phyloP scores from a whole-genome alignment of 2,888 invertebrate species.

The Drosophila birchii region DNA sequence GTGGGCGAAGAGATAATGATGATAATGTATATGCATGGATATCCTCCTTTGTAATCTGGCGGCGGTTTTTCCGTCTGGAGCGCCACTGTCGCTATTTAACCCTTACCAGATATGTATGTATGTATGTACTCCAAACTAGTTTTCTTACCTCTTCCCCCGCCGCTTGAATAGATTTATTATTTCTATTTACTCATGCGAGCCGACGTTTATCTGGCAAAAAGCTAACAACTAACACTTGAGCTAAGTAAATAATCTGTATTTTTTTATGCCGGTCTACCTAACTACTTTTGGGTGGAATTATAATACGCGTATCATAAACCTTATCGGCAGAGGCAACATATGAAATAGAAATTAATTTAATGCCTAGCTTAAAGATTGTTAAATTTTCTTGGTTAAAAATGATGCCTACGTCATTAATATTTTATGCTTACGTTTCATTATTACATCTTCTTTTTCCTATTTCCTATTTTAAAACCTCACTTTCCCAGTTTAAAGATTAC shows the following conservation, averaged over 20 bases:
- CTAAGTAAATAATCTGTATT: constrained; percentile 12
- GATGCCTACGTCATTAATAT: background rate
- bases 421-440: background rate
- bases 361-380: background rate
- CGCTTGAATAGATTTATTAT: constrained; percentile 12
- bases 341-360: background rate
- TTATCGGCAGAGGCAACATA: constrained; percentile 52
- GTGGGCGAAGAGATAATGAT: constrained; percentile 8
- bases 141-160: background rate
- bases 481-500: background rate
- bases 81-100: background rate
- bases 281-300: constrained; percentile 8
- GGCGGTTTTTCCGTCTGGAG: background rate
- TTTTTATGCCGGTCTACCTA: constrained; percentile 22
- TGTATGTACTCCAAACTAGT: background rate
- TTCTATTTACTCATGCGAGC: constrained; percentile 6
- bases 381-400: background rate
- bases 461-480: background rate
- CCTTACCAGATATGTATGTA: background rate
- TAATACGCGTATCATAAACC: constrained; percentile 12
- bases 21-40: background rate
- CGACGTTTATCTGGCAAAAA: constrained; percentile 17
- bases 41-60: constrained; percentile 1
- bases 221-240: constrained; percentile 35
- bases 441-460: background rate